A percentile compares a stretch with the other conserved stretches of the same genome.
Conservation (phyloP, 1,140 invertebrate species). For the Rhyzopertha dominica region DNA sequence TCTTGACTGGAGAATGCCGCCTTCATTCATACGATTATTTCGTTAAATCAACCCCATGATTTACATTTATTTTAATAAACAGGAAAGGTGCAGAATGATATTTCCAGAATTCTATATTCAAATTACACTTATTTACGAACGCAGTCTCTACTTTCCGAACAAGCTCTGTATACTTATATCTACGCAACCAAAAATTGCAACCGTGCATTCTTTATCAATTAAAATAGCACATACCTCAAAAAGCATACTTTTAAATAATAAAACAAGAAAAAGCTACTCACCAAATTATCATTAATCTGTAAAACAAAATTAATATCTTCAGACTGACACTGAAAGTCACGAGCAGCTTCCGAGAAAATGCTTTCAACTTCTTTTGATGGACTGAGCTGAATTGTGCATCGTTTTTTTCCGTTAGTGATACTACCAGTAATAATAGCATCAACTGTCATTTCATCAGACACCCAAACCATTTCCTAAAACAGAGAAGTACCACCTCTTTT, state of each 20-base stretch:
- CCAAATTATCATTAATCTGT: conserved; percentile 16
- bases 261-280: conserved; percentile 13
- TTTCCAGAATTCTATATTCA: too few relatives aligned
- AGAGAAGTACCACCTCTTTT: conserved; percentile 1
- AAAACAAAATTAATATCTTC: conserved; percentile 24
- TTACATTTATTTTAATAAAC: too few relatives aligned
- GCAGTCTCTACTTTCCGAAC: too few relatives aligned
- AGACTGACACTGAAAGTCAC: conserved; percentile 12
- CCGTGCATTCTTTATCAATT: not conserved
- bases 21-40: too few relatives aligned
- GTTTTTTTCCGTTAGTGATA: conserved; percentile 10
- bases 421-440: conserved; percentile 16
- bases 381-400: conserved; percentile 11
- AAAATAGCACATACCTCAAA: not conserved
- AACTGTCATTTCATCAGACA: conserved; percentile 15
- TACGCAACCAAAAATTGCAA: not conserved
- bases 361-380: conserved; percentile 16
- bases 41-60: too few relatives aligned
- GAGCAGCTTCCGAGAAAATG: conserved; percentile 22
- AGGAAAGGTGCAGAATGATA: too few relatives aligned
- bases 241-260: conserved; percentile 3
- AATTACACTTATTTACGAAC: too few relatives aligned
- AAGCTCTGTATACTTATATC: not conserved
- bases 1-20: too few relatives aligned
- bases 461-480: conserved; percentile 19